Base-by-base conservation (phyloP, 1,140 invertebrate genomes). In the Atopsyche davidsoni region DNA sequence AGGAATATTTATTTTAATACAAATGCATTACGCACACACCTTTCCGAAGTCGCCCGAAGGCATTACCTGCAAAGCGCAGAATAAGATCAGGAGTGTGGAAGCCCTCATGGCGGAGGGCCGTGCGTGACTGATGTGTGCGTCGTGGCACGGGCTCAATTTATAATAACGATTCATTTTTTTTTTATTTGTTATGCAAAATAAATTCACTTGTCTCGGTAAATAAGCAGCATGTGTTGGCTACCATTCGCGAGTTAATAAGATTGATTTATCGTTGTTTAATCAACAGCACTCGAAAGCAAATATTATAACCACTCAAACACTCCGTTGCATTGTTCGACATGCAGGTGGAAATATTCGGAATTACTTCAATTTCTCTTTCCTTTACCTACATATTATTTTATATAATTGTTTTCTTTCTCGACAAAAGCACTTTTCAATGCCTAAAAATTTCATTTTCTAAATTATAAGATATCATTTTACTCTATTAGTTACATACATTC, bases 81-180 rank as follows among this genome's bases (percentile, higher is more conserved):
- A 39, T 50, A 57, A 51, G 55, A 57, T 57, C 55, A 57, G 55
- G 51, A 57, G 49, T 40, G 53, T 25, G 24, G 40, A 35, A 24
- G 50, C 55, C 55, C 51, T 57, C 55, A 57, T 57, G 36, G 46
- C 55, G 46, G 55, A 57, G 50, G 55, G 51, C 46, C 41, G 44
- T 45, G 46, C 50, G 18, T 46, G 51, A 57, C 55, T 57, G 55
- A 57, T 57, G 43, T 45, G 18, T 2, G n/a, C 23, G 19, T 45
- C 18, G 25, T n/a, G 9, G 25, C 10, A 7, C 11, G 7, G 4
- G 6, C 25, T 22, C 44, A 43, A 45, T 57, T 57, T 57, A 57
- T 57, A 57, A 40, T 46, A 34, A 36, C 14, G 31, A 17, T 23
- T 16, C 38, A 25, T 31, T 18, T 14, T 46, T 16, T 46, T 28